Percentiles rank a stretch among this genome's conserved stretches.
These are phyloP conservation scores for Flabesymbios commensalis DNA, from an alignment of 2,888 invertebrate species.

Conservation along the genomic window DNA sequence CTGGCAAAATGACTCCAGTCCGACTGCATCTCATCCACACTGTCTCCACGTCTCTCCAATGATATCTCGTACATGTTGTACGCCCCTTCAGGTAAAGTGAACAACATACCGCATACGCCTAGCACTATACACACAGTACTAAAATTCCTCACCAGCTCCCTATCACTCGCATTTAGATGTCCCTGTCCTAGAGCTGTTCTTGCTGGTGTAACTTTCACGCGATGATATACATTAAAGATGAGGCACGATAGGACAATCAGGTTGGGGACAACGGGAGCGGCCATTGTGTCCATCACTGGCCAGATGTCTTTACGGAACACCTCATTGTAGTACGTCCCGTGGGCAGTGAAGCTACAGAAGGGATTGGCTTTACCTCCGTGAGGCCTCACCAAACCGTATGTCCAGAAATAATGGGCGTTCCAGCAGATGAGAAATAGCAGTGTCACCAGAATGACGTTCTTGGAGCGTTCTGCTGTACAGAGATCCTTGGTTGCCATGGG, in stretches of 20 bases:
- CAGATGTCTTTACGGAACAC: constrained; percentile 43
- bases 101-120: background rate
- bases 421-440: constrained; percentile 47
- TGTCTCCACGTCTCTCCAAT: background rate
- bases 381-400: constrained; percentile 41
- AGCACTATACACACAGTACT: background rate
- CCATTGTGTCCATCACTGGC: constrained; percentile 42
- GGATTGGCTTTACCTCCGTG: constrained; percentile 27
- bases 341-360: constrained; percentile 21
- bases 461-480: constrained; percentile 48
- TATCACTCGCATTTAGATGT: background rate
- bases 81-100: constrained; percentile 4
- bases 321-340: constrained; percentile 1
- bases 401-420: constrained; percentile 57
- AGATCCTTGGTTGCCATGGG: constrained; percentile 42
- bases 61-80: constrained; percentile 4
- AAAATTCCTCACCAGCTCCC: background rate
- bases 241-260: constrained; percentile 27
- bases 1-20: background rate
- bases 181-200: background rate
- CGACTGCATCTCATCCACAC: background rate
- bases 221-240: background rate
- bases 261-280: constrained; percentile 40
- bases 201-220: background rate
- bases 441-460: constrained; percentile 46